phyloP scores from a whole-genome alignment of 2,797 vertebrate genomes.

The Macrochelys suwanniensis region DNA sequence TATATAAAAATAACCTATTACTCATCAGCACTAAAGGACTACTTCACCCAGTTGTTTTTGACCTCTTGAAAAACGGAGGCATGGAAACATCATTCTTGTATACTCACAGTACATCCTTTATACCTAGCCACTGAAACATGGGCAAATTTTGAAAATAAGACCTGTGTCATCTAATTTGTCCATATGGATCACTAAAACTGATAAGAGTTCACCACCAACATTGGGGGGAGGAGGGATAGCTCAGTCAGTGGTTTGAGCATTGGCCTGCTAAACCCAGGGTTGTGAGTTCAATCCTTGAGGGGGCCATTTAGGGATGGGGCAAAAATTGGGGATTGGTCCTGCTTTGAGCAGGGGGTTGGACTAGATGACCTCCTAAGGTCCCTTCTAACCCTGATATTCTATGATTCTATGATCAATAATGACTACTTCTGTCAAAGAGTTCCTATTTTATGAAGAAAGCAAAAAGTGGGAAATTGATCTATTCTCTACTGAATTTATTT shows the following conservation, averaged over 20 bases:
- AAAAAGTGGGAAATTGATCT: not conserved
- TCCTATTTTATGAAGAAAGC: not conserved
- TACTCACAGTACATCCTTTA: not conserved
- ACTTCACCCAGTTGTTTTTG: not conserved
- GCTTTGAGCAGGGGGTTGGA: too few species aligned
- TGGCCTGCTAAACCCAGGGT: too few species aligned
- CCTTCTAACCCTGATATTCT: too few species aligned
- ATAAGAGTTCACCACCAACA: not conserved
- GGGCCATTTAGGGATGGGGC: too few species aligned
- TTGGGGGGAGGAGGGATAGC: too few species aligned
- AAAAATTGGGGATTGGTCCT: too few species aligned
- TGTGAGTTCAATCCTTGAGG: too few species aligned
- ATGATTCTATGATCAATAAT: too few species aligned
- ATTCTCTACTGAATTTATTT: not conserved
- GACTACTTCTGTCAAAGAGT: not conserved
- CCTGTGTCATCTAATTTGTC: not conserved
- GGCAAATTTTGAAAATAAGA: not conserved
- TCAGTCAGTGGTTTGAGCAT: too few species aligned
- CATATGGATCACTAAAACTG: not conserved
- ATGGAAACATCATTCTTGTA: not conserved
- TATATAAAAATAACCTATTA: not conserved
- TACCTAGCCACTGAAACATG: not conserved
- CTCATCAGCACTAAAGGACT: not conserved
- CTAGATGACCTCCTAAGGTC: too few species aligned
- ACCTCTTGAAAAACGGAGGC: not conserved